A percentile compares a stretch with the other conserved stretches of the same genome.
Conservation (phyloP, 1,140 invertebrate species). For the Vanessa atalanta region DNA sequence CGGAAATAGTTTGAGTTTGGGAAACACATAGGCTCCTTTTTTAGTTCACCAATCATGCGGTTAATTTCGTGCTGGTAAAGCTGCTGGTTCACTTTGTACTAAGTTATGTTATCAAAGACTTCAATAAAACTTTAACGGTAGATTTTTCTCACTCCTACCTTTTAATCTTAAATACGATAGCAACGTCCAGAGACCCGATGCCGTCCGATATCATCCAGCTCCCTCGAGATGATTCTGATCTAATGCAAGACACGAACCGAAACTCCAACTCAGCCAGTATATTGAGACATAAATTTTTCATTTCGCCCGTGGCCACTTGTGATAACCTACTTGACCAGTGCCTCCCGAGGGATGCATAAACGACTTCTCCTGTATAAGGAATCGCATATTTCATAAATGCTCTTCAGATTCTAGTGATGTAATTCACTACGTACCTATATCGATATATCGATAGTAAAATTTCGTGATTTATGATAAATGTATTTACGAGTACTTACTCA, state of each 20-base stretch:
- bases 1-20: too few species aligned
- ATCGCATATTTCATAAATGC: constrained; percentile 79
- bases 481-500: not conserved
- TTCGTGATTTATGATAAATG: not conserved
- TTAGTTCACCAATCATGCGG: too few species aligned
- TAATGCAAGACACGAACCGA: constrained; percentile 59
- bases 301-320: constrained; percentile 61
- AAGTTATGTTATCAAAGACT: too few species aligned
- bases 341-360: constrained; percentile 77
- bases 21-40: too few species aligned
- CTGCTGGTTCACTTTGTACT: too few species aligned
- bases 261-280: constrained; percentile 52
- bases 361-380: constrained; percentile 78
- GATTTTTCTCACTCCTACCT: not conserved
- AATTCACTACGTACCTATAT: not conserved
- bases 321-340: constrained; percentile 54
- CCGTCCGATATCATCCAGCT: constrained; percentile 38
- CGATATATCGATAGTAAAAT: not conserved
- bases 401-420: constrained; percentile 45
- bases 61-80: too few species aligned
- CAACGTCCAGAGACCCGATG: constrained; percentile 26
- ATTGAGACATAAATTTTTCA: constrained; percentile 80
- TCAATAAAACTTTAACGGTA: too few species aligned
- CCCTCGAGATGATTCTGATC: constrained; percentile 51
- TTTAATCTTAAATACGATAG: constrained; percentile 1